These are phyloP conservation scores for Crossaster papposus DNA, from an alignment of 53 echinoderm and acorn worm genomes.

Conservation along the genomic window DNA sequence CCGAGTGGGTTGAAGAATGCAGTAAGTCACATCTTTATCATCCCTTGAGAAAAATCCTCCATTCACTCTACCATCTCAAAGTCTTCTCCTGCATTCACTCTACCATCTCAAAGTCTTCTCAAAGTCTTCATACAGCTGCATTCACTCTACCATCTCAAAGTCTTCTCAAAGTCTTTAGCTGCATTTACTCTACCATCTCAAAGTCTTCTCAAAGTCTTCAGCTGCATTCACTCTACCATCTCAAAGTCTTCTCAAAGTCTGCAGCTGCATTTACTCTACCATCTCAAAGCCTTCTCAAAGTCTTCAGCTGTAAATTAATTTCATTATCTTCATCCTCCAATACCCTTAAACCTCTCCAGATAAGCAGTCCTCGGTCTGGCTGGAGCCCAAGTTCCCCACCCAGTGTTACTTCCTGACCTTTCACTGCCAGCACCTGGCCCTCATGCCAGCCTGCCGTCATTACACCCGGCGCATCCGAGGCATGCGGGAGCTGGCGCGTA, in stretches of 20 bases:
- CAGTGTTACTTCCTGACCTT: slow-evolving; percentile 94
- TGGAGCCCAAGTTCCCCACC: slow-evolving; percentile 92
- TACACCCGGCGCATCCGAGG: slow-evolving; percentile 89
- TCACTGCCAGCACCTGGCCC: slow-evolving; percentile 95
- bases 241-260: not conserved
- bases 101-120: not conserved
- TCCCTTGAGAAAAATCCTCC: too few relatives aligned
- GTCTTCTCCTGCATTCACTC: not conserved
- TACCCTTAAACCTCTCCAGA: slow-evolving; percentile 29
- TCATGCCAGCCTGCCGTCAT: slow-evolving; percentile 86
- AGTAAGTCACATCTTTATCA: too few relatives aligned
- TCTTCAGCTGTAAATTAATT: not conserved
- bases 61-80: not conserved
- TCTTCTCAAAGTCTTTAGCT: too few relatives aligned
- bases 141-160: not conserved
- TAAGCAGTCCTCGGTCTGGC: slow-evolving; percentile 60
- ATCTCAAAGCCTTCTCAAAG: not conserved
- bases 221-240: not conserved
- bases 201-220: not conserved
- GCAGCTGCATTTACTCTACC: not conserved
- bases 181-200: not conserved
- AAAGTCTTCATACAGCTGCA: too few relatives aligned
- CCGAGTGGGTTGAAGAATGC: slow-evolving; percentile 73
- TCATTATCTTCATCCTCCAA: not conserved
- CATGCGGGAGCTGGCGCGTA: slow-evolving; percentile 82